phyloP scores from a whole-genome alignment of 2,113 vertebrate species.

The Calyptommatus sinebrachiatus region DNA sequence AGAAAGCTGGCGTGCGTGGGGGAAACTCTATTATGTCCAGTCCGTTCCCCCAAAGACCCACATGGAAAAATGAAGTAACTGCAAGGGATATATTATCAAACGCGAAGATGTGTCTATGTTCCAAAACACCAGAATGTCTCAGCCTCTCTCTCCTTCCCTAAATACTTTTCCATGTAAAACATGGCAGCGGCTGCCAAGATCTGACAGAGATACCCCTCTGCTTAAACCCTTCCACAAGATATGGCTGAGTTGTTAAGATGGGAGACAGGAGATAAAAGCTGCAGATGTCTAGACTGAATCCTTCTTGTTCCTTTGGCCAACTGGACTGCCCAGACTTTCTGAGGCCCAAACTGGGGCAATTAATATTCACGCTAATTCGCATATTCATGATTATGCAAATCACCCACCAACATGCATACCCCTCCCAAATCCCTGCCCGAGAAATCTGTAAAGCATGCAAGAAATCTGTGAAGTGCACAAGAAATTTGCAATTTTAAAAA shows the following conservation, averaged over 20 bases:
- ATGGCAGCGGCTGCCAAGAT: not conserved
- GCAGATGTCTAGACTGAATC: not conserved
- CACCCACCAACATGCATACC: too few relatives aligned
- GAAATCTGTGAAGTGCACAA: too few relatives aligned
- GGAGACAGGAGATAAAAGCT: not conserved
- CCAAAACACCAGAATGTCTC: not conserved
- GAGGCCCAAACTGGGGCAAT: too few relatives aligned
- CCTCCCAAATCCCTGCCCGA: too few relatives aligned
- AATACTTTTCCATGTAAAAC: not conserved
- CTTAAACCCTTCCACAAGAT: not conserved
- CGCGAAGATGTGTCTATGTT: not conserved
- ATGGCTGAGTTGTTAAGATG: too few relatives aligned
- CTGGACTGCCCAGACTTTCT: too few relatives aligned
- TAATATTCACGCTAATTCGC: too few relatives aligned
- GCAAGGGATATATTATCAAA: not conserved
- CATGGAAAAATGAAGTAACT: not conserved
- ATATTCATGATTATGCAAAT: too few relatives aligned
- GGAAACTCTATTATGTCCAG: not conserved
- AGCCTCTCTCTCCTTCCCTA: not conserved
- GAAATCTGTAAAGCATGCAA: too few relatives aligned
- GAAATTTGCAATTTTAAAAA: too few relatives aligned
- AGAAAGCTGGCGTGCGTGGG: not conserved
- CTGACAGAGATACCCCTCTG: not conserved
- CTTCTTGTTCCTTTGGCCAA: not conserved
- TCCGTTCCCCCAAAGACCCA: not conserved